These are phyloP conservation scores for Calliopsis andreniformis DNA, from an alignment of 1,140 invertebrate species.

Conservation along the genomic window DNA sequence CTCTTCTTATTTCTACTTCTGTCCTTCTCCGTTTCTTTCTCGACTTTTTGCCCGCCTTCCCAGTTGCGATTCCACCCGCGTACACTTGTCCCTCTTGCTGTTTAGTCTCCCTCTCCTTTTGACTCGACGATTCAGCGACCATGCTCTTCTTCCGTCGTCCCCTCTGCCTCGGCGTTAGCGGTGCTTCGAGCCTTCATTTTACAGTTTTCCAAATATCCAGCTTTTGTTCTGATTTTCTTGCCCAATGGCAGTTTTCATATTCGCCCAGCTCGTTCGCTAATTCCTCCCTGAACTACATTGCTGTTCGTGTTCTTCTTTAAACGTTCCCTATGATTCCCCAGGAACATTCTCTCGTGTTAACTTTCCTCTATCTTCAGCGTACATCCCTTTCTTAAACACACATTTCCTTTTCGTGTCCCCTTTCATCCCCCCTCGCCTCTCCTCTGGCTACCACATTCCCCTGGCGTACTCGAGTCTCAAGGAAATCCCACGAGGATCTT, in stretches of 20 bases:
- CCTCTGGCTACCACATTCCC: conserved; percentile 6
- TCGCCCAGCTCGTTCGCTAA: not conserved
- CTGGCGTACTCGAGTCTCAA: not conserved
- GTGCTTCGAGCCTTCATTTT: not conserved
- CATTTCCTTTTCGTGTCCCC: not conserved
- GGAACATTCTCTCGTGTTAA: not conserved
- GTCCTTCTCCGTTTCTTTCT: conserved; percentile 20
- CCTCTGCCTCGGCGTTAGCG: not conserved
- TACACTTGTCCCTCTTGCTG: not conserved
- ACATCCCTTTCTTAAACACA: conserved; percentile 15
- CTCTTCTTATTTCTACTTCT: conserved; percentile 31
- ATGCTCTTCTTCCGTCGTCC: not conserved
- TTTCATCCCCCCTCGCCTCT: conserved; percentile 12
- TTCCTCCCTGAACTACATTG: not conserved
- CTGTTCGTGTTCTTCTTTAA: not conserved
- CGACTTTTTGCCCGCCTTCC: conserved; percentile 17
- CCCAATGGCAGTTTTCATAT: no score
- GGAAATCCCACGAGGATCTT: conserved; percentile 58
- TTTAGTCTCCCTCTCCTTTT: conserved; percentile 5
- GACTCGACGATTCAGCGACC: not conserved
- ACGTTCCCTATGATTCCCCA: not conserved
- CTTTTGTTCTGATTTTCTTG: not conserved
- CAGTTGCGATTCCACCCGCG: conserved; percentile 28
- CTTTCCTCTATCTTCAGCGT: no score
- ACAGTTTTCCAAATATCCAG: not conserved